These are phyloP conservation scores for Alosa sapidissima DNA, from an alignment of 2,797 vertebrate genomes.

Conservation along the genomic window DNA sequence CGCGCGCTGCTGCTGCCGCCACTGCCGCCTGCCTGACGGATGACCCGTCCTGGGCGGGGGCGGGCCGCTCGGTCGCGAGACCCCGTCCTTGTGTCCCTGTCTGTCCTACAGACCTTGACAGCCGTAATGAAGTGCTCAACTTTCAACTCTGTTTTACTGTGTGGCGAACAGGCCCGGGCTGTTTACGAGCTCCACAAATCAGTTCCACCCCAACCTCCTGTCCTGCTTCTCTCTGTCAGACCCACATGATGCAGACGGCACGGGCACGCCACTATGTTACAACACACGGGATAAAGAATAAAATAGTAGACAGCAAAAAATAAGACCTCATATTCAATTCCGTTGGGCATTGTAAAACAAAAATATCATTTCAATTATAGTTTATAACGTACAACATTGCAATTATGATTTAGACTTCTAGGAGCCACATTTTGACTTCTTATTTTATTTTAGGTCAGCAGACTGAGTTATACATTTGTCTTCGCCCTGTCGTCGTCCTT, in stretches of 20 bases:
- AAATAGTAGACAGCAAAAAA: neutral
- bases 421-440: neutral
- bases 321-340: conserved; percentile 8
- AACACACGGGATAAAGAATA: neutral
- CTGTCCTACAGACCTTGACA: conserved; percentile 3
- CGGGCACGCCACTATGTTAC: neutral
- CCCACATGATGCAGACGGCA: neutral
- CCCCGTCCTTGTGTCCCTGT: conserved; percentile 13
- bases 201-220: conserved; percentile 4
- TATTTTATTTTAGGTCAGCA: neutral
- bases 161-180: neutral
- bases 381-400: conserved; percentile 11
- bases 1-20: no score
- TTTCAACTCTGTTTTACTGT: conserved; percentile 1
- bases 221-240: neutral
- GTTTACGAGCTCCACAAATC: conserved; percentile 20
- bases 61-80: neutral
- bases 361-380: neutral
- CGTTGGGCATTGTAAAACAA: neutral
- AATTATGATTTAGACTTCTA: conserved; percentile 4
- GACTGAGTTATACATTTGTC: neutral
- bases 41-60: neutral
- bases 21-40: neutral
- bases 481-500: neutral
- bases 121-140: conserved; percentile 19